phyloP scores from a whole-genome alignment of 2,797 vertebrate species.

The Rhynchotus rufescens region DNA sequence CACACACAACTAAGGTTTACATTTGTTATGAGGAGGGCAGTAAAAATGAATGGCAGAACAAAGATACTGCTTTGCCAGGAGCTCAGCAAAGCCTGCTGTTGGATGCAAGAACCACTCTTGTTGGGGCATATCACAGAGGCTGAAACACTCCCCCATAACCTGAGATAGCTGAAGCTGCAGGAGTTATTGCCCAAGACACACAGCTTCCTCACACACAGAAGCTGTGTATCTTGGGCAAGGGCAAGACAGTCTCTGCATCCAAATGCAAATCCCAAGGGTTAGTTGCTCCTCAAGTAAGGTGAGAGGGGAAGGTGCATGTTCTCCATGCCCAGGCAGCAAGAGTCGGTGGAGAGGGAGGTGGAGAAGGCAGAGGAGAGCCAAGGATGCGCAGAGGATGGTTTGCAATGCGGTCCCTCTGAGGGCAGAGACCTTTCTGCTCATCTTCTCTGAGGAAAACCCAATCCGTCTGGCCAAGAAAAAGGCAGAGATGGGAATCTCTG shows the following conservation, averaged over 20 bases:
- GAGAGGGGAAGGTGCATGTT: background rate
- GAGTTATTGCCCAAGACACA: background rate
- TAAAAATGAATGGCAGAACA: background rate
- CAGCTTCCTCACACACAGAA: too few relatives aligned
- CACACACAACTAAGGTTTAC: background rate
- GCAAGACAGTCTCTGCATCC: background rate
- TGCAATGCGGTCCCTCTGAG: background rate
- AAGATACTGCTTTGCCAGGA: background rate
- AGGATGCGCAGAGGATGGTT: background rate
- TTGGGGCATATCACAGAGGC: background rate
- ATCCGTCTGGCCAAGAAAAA: background rate
- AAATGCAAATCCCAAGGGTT: background rate
- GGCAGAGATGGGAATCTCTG: background rate
- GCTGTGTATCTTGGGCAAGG: too few relatives aligned
- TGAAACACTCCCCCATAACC: background rate
- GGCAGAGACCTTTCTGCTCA: background rate
- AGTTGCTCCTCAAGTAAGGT: background rate
- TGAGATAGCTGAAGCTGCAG: background rate
- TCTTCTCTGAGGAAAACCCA: background rate
- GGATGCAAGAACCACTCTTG: accelerated
- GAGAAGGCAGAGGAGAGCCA: background rate
- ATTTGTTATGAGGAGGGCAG: background rate
- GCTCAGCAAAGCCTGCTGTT: background rate
- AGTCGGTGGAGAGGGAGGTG: background rate
- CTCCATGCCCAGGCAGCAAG: background rate